Evolutionary conservation across 2,113 vertebrate genomes (phyloP).

Genomic region (Pampusana beccarii): DNA sequence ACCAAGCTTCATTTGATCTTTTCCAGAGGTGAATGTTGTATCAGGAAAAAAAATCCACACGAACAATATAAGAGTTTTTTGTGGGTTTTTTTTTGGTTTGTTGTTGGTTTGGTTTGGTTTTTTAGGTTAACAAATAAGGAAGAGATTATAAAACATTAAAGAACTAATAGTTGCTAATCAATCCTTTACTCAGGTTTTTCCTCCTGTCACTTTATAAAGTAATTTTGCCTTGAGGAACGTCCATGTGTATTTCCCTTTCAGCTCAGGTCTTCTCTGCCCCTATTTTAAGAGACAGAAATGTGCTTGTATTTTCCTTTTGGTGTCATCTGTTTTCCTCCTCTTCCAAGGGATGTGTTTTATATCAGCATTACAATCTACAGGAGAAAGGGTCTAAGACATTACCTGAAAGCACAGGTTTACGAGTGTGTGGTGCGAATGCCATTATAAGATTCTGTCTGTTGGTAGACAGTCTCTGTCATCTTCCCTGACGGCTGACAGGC

Average conservation of each 20-base stretch:
- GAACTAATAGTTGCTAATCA: background rate
- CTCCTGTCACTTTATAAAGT: background rate
- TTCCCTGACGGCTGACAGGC: background rate
- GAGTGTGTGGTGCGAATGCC: background rate
- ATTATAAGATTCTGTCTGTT: background rate
- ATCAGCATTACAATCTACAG: background rate
- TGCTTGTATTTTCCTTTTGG: background rate
- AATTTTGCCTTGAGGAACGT: background rate
- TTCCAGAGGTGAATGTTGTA: background rate
- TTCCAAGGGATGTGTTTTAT: background rate
- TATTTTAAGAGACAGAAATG: background rate
- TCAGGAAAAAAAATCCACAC: background rate
- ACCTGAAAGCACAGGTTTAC: background rate
- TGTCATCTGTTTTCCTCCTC: background rate
- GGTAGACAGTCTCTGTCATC: background rate
- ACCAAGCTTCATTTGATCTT: background rate
- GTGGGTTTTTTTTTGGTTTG: no score
- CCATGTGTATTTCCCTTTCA: background rate
- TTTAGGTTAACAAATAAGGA: background rate
- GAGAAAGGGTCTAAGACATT: background rate
- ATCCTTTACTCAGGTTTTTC: background rate
- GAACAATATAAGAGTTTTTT: background rate
- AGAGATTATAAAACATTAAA: background rate
- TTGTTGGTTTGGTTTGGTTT: background rate
- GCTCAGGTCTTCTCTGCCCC: background rate